Conservation (phyloP, 2,113 vertebrate genomes). For the Pyxicephalus adspersus region DNA sequence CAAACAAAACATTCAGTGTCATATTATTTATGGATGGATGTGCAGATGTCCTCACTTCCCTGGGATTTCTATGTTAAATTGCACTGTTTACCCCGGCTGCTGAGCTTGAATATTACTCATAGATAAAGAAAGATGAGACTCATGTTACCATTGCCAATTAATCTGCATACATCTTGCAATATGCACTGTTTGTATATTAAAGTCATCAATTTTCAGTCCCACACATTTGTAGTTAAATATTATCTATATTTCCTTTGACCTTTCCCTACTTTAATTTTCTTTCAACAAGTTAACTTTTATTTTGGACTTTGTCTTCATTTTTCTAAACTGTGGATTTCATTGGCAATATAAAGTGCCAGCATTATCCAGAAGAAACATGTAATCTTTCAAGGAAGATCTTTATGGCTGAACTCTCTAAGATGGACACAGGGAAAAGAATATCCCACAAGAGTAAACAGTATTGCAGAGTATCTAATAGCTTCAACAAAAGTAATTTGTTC, state of each 20-base stretch:
- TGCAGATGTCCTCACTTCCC: slow-evolving; percentile 38
- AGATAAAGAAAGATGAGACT: slow-evolving; percentile 43
- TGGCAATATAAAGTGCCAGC: slow-evolving; percentile 21
- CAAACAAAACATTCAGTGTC: slow-evolving; percentile 46
- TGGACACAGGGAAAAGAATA: slow-evolving; percentile 3
- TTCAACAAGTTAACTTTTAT: slow-evolving; percentile 45
- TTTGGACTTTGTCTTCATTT: slow-evolving; percentile 37
- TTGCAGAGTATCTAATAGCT: slow-evolving; percentile 1
- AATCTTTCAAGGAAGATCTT: slow-evolving; percentile 4
- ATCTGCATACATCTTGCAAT: slow-evolving; percentile 29
- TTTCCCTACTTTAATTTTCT: slow-evolving; percentile 29
- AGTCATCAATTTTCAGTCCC: slow-evolving; percentile 32
- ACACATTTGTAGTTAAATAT: slow-evolving; percentile 38
- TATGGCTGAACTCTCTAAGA: neutral
- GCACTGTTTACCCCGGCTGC: slow-evolving; percentile 26
- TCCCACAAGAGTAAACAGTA: slow-evolving; percentile 5
- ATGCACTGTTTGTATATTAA: slow-evolving; percentile 28
- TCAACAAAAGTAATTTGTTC: neutral
- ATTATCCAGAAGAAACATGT: neutral
- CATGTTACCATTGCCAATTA: slow-evolving; percentile 31
- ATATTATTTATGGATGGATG: slow-evolving; percentile 50
- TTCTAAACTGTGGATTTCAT: slow-evolving; percentile 31
- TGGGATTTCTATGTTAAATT: slow-evolving; percentile 21
- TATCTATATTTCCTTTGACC: slow-evolving; percentile 44
- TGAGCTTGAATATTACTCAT: slow-evolving; percentile 33